Base-by-base conservation (phyloP, 1,140 invertebrate genomes). In the Leucophenga varia region DNA sequence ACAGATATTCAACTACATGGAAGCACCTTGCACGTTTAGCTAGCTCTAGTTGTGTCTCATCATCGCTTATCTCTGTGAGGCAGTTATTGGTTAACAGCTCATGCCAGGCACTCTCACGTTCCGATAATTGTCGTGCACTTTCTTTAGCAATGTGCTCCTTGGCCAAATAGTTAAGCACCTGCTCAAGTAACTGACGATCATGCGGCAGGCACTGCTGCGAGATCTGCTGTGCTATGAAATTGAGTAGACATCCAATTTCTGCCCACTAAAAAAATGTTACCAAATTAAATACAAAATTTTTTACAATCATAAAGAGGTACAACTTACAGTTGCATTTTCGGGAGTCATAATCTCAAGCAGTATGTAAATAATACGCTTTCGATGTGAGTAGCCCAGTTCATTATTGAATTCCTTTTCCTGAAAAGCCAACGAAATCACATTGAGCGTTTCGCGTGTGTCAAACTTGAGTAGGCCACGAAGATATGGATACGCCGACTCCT, bases 361-460 rank as follows among this genome's bases (percentile, higher is more conserved):
- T 64, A 93, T 89, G 67, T 92, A 87, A 22, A 93, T 84, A 18
- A 93, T 79, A 52, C 88, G 74, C 61, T 93, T 91, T 44, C 88
- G 80, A 59, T 90, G 86, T 13, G 85, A 80, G 20, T 84, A 73
- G 1, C 87, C 86, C 72, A 89, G 79, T 61, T 90, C 87, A 14
- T 84, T 81, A 25, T 79, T 80, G 59, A 89, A 89, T 72, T 91
- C 88, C n/a, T 80, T 79, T 64, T 93, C 90, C 64, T 91, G 88
- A 79, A 94, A 94, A 31, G 91, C 90, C 65, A 95, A 80, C 12
- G 89, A 84, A 18, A 95, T 80, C 3, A 93, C 93, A 75, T 97
- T 95, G 2, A 97, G 77, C 61, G 95, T 95, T 64, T 95, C 93
- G 41, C 88, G 80, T 0, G 90, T 89, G 67, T 97, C 91, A 71